Evolutionary conservation across 1,140 invertebrate genomes (phyloP).

Genomic region (Melanaphis sacchari): DNA sequence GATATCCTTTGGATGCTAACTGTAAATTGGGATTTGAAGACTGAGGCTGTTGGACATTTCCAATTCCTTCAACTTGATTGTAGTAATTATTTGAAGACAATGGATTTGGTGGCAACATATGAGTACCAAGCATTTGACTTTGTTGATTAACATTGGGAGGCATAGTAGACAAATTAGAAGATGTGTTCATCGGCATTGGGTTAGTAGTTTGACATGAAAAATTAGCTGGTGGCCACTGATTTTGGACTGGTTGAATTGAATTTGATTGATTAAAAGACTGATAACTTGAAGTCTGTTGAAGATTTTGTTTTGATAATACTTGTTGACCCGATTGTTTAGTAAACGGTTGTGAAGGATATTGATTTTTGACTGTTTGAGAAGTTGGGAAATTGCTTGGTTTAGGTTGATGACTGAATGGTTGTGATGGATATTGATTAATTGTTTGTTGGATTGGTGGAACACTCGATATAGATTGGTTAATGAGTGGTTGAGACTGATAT

Average conservation of each 20-base stretch:
- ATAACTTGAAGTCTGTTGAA: neutral
- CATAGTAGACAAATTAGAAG: neutral
- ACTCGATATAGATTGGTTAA: neutral
- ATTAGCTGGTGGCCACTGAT: neutral
- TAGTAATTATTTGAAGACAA: constrained; percentile 20
- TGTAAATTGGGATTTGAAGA: neutral
- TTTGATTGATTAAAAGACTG: neutral
- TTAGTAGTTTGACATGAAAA: neutral
- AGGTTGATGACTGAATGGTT: constrained; percentile 10
- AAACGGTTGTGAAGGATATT: constrained; percentile 17
- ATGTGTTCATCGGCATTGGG: neutral
- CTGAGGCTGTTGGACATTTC: neutral
- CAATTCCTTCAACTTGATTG: constrained; percentile 36
- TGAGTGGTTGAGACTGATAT: neutral
- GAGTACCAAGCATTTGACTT: neutral
- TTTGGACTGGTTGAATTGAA: neutral
- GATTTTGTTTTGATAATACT: constrained; percentile 1
- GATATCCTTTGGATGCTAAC: constrained; percentile 39
- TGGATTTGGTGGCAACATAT: constrained; percentile 10
- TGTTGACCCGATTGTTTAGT: constrained; percentile 12
- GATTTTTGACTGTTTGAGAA: neutral
- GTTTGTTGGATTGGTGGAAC: constrained; percentile 23
- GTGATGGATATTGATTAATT: neutral
- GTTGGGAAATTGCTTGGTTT: neutral
- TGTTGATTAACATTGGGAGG: constrained; percentile 11